Percentiles rank a stretch among this genome's conserved stretches.
Conservation (phyloP, 1,140 invertebrate species). For the Zaprionus lachaisei region DNA sequence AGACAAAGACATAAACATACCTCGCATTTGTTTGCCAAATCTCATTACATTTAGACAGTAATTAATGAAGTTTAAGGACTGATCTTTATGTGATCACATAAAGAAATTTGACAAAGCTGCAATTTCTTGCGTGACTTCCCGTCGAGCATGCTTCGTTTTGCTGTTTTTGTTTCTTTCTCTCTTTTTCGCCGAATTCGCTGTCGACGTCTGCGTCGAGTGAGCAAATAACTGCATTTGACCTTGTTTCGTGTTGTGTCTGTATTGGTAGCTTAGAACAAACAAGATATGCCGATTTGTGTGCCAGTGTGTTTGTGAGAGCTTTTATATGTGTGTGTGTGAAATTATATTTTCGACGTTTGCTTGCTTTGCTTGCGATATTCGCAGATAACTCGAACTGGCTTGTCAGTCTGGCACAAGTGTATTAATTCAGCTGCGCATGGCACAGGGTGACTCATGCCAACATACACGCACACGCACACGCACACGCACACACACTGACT, state of each 20-base stretch:
- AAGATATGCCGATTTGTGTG: constrained; percentile 64
- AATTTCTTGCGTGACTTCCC: background rate
- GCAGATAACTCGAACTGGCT: constrained; percentile 42
- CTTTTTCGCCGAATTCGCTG: constrained; percentile 39
- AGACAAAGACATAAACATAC: background rate
- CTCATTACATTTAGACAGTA: background rate
- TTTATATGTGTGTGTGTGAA: constrained; percentile 3
- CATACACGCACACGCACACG: background rate
- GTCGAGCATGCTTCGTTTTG: background rate
- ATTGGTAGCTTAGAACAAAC: constrained; percentile 75
- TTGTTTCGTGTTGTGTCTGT: constrained; percentile 71
- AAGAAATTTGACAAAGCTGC: background rate
- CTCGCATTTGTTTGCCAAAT: background rate
- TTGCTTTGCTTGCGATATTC: constrained; percentile 76
- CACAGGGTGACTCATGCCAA: background rate
- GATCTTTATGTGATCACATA: background rate
- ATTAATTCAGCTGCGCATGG: constrained; percentile 58
- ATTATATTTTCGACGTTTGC: constrained; percentile 64
- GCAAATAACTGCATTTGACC: constrained; percentile 84
- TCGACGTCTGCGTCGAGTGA: constrained; percentile 32
- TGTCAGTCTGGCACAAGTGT: constrained; percentile 56
- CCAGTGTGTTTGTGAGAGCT: constrained; percentile 16
- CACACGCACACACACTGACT: constrained; percentile 5
- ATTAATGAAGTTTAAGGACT: background rate
- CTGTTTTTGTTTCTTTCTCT: constrained; percentile 8